Evolutionary conservation across 37 sponge, comb jelly and placozoan genomes (phyloP), one percentile per base, ranked within the genome.

Genomic region (Axinella damicornis): DNA sequence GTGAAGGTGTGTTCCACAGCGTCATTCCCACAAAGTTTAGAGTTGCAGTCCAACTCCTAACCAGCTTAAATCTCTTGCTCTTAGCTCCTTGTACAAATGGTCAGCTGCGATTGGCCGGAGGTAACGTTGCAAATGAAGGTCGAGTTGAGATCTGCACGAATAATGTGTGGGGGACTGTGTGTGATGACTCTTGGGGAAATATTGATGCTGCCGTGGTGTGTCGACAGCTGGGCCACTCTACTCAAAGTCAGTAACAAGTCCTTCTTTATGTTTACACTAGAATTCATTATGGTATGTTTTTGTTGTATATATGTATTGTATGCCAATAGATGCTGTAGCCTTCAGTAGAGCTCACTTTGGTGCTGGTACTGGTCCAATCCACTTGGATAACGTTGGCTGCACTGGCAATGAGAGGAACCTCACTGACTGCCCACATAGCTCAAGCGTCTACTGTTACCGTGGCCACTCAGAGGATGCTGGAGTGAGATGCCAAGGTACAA

Each of bases 131-230:
- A 30, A 18, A 74, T 82, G 89, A 88, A 57, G 89, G 89, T 28
- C 74, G 89, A 28, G 76, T 88, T 20, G 89, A 88, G 40, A 34
- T 88, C 55, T 83, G 66, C 52, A 53, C 74, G 25, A 54, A 88
- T 35, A 55, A 35, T 30, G 22, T n/a, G n/a, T 88, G 89, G 89
- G 89, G 89, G 0, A 88, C 89, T 38, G 76, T 88, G 33, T 88
- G 89, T 53, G 83, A 88, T 82, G 83, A 84, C 13, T 71, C 52
- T 2, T 71, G 72, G 72, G 72, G 72, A 34, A 37, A 24, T 20
- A 17, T 24, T 41, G 72, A 71, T 40, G 72, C 72, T 2, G 2
- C 40, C 11, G 72, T 71, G 19, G 72, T 71, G 14, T 71, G 72
- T 41, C 25, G n/a, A 24, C 72, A 71, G 39, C 72, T 71, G 14